Evolutionary conservation across 2,888 invertebrate genomes (phyloP).

Genomic region (Sminthurides aquaticus): DNA sequence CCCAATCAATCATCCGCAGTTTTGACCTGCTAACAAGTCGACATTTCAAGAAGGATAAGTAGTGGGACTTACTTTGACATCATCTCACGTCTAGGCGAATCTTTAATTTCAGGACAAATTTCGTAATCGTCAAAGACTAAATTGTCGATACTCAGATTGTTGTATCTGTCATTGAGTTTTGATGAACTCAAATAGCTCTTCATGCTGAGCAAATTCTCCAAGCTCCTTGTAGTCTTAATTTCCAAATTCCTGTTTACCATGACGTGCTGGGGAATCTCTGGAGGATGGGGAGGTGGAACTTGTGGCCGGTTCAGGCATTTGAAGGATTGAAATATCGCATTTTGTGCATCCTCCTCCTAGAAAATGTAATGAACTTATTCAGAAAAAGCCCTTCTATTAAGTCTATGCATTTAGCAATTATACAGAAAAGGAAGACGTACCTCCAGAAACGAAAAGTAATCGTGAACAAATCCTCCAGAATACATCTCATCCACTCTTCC

Average conservation of each 20-base stretch:
- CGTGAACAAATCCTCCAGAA: slow-evolving; percentile 19
- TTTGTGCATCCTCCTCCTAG: slow-evolving; percentile 19
- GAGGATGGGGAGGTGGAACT: slow-evolving; percentile 25
- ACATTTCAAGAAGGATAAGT: no score
- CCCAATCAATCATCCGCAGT: background rate
- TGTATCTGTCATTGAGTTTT: slow-evolving; percentile 22
- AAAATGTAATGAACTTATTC: background rate
- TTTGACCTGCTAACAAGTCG: no score
- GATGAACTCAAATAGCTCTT: slow-evolving; percentile 23
- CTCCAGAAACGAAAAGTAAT: slow-evolving; percentile 23
- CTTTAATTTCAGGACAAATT: slow-evolving; percentile 23
- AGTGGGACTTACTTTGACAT: background rate
- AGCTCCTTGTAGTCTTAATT: slow-evolving; percentile 51
- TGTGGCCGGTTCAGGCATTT: slow-evolving; percentile 23
- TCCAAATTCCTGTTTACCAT: background rate
- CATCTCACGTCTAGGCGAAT: slow-evolving; percentile 18
- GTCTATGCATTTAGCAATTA: background rate
- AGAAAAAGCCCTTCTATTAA: background rate
- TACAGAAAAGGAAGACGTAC: background rate
- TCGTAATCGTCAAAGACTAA: slow-evolving; percentile 23
- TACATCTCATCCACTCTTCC: slow-evolving; percentile 18
- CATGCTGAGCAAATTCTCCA: slow-evolving; percentile 66
- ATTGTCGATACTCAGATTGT: slow-evolving; percentile 24
- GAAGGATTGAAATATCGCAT: slow-evolving; percentile 18
- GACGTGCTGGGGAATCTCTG: slow-evolving; percentile 11